These are phyloP conservation scores for Rousettus madagascariensis DNA, from an alignment of 2,797 vertebrate species.

Conservation along the genomic window DNA sequence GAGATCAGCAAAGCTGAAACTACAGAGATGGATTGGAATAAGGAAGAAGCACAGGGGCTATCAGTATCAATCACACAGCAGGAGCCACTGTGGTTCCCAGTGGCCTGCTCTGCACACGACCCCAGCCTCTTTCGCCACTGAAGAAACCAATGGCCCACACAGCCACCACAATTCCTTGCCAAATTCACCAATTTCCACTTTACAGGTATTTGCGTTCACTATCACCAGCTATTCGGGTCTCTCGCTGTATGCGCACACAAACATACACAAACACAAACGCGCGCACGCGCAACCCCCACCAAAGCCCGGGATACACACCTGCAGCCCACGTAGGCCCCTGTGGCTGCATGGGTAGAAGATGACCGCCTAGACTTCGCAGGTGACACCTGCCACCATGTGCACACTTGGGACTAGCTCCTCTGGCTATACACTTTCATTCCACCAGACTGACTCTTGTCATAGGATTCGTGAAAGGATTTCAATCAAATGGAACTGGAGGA, in stretches of 20 bases:
- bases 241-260: no score
- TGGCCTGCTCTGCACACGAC: neutral
- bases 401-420: neutral
- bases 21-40: neutral
- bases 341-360: neutral
- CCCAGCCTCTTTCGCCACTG: neutral
- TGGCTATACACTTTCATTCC: neutral
- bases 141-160: neutral
- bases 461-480: neutral
- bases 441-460: neutral
- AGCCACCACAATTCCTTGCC: neutral
- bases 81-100: neutral
- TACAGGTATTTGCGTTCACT: neutral
- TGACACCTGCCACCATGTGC: neutral
- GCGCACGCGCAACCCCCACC: no score
- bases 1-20: neutral
- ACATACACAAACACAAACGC: no score
- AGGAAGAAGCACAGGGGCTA: no score
- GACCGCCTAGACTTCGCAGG: neutral
- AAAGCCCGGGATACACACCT: neutral
- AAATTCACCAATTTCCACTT: neutral
- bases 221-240: neutral
- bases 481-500: neutral
- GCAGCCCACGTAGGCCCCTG: neutral
- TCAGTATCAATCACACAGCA: neutral